Conservation (phyloP, 2,888 invertebrate species). For the Hydropsyche betteni region DNA sequence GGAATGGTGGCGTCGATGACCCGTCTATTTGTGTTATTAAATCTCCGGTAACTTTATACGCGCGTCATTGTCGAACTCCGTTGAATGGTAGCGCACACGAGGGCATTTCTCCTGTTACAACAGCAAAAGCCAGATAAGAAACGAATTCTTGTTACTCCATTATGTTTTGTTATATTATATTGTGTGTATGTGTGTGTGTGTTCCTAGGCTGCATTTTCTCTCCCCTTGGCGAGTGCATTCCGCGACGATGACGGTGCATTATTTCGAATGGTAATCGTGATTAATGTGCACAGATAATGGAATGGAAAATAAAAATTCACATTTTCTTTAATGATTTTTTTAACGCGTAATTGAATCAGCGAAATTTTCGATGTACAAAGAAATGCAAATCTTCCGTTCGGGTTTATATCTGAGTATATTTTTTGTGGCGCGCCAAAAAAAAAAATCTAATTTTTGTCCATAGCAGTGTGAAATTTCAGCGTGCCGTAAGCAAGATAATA, state of each 20-base stretch:
- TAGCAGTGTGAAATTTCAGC: constrained; percentile 3
- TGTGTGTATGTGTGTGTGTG: not conserved
- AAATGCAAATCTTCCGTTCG: too few relatives aligned
- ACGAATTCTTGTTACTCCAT: not conserved
- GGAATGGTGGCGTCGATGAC: too few relatives aligned
- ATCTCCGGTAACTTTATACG: too few relatives aligned
- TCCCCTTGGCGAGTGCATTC: constrained; percentile 2
- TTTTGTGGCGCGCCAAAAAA: not conserved
- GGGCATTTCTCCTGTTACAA: not conserved
- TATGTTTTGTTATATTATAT: too few relatives aligned
- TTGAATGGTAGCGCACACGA: not conserved
- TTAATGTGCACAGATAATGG: constrained; percentile 6
- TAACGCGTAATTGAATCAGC: not conserved
- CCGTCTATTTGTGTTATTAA: too few relatives aligned
- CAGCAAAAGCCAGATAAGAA: constrained; percentile 7
- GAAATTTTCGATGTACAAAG: not conserved
- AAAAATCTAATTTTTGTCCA: constrained; percentile 13
- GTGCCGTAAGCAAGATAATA: not conserved
- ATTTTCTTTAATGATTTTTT: not conserved
- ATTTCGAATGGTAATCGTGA: constrained; percentile 24
- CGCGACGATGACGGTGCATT: constrained; percentile 23
- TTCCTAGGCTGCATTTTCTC: constrained; percentile 4
- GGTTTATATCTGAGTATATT: not conserved
- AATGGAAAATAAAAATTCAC: constrained; percentile 6
- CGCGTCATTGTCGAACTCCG: too few relatives aligned